phyloP scores from a whole-genome alignment of 2,888 invertebrate species.

The Stegana nigrithorax region DNA sequence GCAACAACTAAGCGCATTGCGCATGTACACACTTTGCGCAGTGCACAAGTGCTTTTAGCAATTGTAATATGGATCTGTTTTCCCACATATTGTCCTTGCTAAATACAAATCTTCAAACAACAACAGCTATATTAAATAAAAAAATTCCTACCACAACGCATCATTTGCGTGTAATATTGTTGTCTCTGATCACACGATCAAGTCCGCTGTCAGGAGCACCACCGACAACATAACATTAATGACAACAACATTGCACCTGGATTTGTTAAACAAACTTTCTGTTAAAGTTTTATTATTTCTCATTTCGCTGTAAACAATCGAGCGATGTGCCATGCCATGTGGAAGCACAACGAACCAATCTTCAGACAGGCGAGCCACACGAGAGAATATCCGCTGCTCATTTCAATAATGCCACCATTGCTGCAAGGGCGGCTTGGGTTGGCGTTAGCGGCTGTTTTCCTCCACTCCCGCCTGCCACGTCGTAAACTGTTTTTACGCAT shows the following conservation, averaged over 20 bases:
- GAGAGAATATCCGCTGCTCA: not conserved
- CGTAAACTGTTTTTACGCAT: conserved; percentile 24
- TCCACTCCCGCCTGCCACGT: not conserved
- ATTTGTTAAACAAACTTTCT: conserved; percentile 15
- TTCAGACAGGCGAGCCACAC: not conserved
- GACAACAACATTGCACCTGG: not conserved
- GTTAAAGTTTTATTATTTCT: conserved; percentile 33
- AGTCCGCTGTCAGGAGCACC: no score
- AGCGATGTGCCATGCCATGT: not conserved
- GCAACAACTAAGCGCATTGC: no score
- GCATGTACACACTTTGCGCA: no score
- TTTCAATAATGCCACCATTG: conserved; percentile 14
- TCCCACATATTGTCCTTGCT: no score
- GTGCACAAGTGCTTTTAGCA: no score
- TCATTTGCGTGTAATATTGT: no score
- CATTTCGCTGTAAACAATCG: conserved; percentile 37
- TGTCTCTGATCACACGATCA: no score
- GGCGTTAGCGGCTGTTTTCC: no score
- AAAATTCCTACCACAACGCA: no score
- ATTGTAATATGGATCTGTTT: no score
- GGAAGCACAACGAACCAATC: not conserved
- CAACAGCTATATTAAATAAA: no score
- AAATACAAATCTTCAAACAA: no score
- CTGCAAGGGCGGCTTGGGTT: not conserved
- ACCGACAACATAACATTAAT: not conserved